Evolutionary conservation across 2,888 invertebrate species (phyloP).

Genomic region (Venusia cambrica): DNA sequence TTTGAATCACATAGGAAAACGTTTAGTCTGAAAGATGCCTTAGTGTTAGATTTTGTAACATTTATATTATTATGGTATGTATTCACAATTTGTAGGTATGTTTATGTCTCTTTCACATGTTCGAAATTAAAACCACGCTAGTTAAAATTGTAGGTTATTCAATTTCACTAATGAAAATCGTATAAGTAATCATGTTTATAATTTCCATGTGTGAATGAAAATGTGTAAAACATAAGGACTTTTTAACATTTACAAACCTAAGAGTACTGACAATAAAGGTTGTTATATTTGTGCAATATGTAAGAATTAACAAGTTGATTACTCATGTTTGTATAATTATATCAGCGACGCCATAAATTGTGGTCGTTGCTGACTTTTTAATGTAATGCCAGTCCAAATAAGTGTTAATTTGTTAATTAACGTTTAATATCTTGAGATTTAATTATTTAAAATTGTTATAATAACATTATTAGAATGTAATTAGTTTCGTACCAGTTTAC

Average conservation of each 20-base stretch:
- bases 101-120: background rate
- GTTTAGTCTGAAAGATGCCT: slow-evolving; percentile 12
- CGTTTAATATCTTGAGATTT: slow-evolving; percentile 24
- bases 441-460: slow-evolving; percentile 23
- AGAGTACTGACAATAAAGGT: no score
- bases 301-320: no score
- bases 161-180: no score
- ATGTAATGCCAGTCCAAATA: slow-evolving; percentile 32
- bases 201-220: no score
- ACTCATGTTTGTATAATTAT: no score
- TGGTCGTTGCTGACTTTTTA: slow-evolving; percentile 39
- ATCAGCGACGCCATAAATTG: slow-evolving; percentile 48
- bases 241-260: no score
- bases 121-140: no score
- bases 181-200: no score
- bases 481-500: slow-evolving; percentile 5
- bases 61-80: slow-evolving; percentile 4
- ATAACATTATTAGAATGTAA: background rate
- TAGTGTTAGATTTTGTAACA: slow-evolving; percentile 11
- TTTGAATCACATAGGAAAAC: slow-evolving; percentile 4
- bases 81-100: background rate
- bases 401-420: slow-evolving; percentile 29
- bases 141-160: no score
- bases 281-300: no score
- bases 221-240: no score